Conservation (phyloP, 1,140 invertebrate genomes). For the Zaprionus inermis region DNA sequence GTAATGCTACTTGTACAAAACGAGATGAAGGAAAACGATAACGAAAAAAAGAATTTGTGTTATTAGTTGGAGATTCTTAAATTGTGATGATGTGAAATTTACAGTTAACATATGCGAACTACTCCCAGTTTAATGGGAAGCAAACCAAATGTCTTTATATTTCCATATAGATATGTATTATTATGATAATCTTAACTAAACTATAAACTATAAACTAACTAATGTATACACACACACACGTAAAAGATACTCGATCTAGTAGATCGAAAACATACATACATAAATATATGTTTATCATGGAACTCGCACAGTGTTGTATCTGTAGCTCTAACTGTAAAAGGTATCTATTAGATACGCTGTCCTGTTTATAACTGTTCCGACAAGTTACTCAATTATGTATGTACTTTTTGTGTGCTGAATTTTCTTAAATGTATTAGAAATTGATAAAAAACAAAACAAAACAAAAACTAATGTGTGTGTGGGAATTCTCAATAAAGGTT, state of each 20-base stretch:
- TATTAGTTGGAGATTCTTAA: constrained; percentile 81
- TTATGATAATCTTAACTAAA: constrained; percentile 59
- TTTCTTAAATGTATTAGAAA: constrained; percentile 57
- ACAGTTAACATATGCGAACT: constrained; percentile 84
- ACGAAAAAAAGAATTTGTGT: constrained; percentile 47
- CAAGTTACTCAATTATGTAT: constrained; percentile 45
- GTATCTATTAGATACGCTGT: constrained; percentile 20
- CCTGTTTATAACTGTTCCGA: constrained; percentile 38
- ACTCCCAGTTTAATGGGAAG: constrained; percentile 82
- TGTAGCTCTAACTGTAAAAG: constrained; percentile 25
- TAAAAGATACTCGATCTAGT: not conserved
- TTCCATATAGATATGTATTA: constrained; percentile 52
- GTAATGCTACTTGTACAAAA: constrained; percentile 37
- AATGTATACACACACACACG: constrained; percentile 34
- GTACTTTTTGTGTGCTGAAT: constrained; percentile 50
- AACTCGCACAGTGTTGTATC: constrained; percentile 24
- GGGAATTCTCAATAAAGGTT: constrained; percentile 50
- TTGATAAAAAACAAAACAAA: constrained; percentile 26
- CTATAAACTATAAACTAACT: constrained; percentile 14
- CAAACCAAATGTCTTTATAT: constrained; percentile 82
- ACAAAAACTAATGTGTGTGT: constrained; percentile 38
- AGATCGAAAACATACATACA: not conserved
- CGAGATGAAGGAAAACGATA: constrained; percentile 13
- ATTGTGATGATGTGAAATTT: constrained; percentile 84
- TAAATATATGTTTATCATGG: constrained; percentile 2